A percentile compares a stretch with the other conserved stretches of the same genome.
Evolutionary conservation across 1,140 invertebrate species (phyloP).

Genomic region (Bactericera cockerelli): DNA sequence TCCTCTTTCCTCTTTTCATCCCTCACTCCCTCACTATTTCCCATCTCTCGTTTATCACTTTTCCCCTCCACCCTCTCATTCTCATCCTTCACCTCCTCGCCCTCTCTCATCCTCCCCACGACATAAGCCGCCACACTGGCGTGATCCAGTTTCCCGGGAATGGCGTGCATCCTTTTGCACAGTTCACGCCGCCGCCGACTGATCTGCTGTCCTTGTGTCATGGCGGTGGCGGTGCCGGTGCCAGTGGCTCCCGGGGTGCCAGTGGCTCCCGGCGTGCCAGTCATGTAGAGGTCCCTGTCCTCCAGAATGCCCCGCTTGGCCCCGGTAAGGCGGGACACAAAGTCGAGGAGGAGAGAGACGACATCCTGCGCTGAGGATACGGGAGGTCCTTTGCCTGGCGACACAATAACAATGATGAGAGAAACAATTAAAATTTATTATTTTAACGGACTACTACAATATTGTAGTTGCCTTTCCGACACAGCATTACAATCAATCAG

Average conservation of each 20-base stretch:
- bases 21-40: too few species aligned
- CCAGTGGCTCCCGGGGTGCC: constrained; percentile 29
- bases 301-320: constrained; percentile 64
- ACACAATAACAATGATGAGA: too few species aligned
- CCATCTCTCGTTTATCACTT: too few species aligned
- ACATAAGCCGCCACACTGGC: constrained; percentile 72
- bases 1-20: too few species aligned
- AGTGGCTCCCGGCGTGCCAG: constrained; percentile 29
- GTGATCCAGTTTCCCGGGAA: constrained; percentile 88
- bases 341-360: constrained; percentile 60
- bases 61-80: too few species aligned
- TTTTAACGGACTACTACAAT: too few species aligned
- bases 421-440: too few species aligned
- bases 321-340: constrained; percentile 55
- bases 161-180: constrained; percentile 50
- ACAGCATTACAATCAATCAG: too few species aligned
- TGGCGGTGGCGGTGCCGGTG: constrained; percentile 34
- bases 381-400: constrained; percentile 37
- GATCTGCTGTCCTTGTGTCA: constrained; percentile 44
- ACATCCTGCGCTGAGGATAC: constrained; percentile 41
- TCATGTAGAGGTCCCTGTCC: constrained; percentile 61
- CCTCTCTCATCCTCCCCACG: too few species aligned
- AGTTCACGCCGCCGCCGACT: constrained; percentile 47
- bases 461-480: too few species aligned
- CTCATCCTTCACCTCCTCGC: too few species aligned